Base-by-base conservation (phyloP, 2,888 invertebrate genomes). In the Caenorhabditis sp. region DNA sequence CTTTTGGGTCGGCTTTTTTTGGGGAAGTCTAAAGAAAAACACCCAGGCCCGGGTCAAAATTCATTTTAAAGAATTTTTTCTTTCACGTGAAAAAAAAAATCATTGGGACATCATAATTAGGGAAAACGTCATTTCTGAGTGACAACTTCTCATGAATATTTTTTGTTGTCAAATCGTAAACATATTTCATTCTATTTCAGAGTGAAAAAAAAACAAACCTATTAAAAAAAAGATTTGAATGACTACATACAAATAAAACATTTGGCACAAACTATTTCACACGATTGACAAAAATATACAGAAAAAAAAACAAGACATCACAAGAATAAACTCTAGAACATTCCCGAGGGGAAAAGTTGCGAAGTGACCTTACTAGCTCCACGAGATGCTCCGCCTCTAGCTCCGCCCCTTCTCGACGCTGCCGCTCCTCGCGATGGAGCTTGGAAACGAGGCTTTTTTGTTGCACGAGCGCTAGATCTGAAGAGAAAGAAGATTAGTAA, bases 401-500 rank as follows among this genome's bases (percentile, higher is more conserved):
- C 51, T 51, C 51, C 51, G 19, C 51, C 51, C 12, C 23, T 55
- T 55, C 17, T 55, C 12, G 58, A 37, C 14, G 26, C 6, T 26
- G 36, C 14, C n/a, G 17, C 19, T 31, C 51, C 3, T 2, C 51
- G 27, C 1, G 64, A 62, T 23, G 68, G 62, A 17, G 68, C 54
- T 23, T 58, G 27, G 8, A 37, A 55, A 4, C 64, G 64, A 24
- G 59, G 55, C 17, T 37, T 54, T 37, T 69, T 69, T 2, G 64
- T n/a, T 14, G 60, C 60, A 36, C 69, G 49, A 0, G 60, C 69
- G 37, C 59, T 60, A 14, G 69, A 64, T n/a, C 58, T 68, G 57
- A 37, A 62, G 26, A 21, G 19, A 4, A 4, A 12, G 4, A n/a
- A n/a, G n/a, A n/a, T n/a, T n/a, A n/a, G 43, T n/a, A n/a, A 50